phyloP scores from a whole-genome alignment of 2,888 invertebrate genomes.

The Temnothorax unifasciatus region DNA sequence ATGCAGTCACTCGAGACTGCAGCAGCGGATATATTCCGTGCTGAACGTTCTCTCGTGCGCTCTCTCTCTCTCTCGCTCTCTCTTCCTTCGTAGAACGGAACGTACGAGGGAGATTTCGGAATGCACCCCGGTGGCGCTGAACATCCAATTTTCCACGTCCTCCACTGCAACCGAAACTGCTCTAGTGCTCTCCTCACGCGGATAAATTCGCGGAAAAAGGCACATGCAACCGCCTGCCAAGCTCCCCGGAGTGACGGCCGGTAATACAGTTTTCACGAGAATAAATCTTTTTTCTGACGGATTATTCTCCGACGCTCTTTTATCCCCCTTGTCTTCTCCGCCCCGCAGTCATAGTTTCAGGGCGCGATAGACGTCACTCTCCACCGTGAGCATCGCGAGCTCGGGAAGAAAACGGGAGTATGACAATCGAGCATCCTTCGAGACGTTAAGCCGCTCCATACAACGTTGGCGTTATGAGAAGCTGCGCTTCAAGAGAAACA shows the following conservation, averaged over 20 bases:
- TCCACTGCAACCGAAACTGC: slow-evolving; percentile 52
- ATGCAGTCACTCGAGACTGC: slow-evolving; percentile 52
- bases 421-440: slow-evolving; percentile 60
- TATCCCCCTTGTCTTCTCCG: slow-evolving; percentile 7
- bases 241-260: slow-evolving; percentile 52
- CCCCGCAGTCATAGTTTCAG: slow-evolving; percentile 47
- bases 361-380: slow-evolving; percentile 44
- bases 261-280: slow-evolving; percentile 56
- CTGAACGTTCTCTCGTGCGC: slow-evolving; percentile 44
- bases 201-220: slow-evolving; percentile 57
- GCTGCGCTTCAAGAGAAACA: background rate
- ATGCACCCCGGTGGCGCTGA: slow-evolving; percentile 54
- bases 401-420: slow-evolving; percentile 50
- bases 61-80: no score
- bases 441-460: slow-evolving; percentile 7
- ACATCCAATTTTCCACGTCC: slow-evolving; percentile 57
- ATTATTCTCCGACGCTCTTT: slow-evolving; percentile 50
- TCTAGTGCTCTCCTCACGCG: slow-evolving; percentile 33
- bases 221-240: slow-evolving; percentile 56
- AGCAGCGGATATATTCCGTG: slow-evolving; percentile 36
- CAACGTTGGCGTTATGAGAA: slow-evolving; percentile 24
- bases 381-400: background rate
- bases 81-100: slow-evolving; percentile 14
- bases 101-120: slow-evolving; percentile 53
- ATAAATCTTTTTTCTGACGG: slow-evolving; percentile 57